Base-by-base conservation (phyloP, 2,888 invertebrate genomes). In the Melanostoma scalare region DNA sequence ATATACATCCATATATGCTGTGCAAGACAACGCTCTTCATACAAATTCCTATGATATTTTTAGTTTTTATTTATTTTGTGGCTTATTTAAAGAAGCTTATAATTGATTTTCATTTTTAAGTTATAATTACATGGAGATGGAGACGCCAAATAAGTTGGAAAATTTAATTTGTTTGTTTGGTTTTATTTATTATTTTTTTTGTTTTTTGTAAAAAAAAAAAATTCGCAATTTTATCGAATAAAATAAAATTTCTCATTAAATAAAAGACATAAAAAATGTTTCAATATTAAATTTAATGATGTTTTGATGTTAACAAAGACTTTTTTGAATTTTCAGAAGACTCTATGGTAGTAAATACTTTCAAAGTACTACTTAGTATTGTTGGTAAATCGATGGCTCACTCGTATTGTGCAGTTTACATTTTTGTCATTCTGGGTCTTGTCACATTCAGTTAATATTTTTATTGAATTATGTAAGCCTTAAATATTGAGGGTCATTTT, bases 131-230 rank as follows among this genome's bases (percentile, higher is more conserved):
- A 35, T n/a, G 30, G 40, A 30, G 2, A 35, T 73, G 5, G 48
- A 40, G n/a, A 9, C 61, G 42, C 40, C 36, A 67, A 61, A 58
- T 40, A 46, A 46, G 0, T 61, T 61, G 10, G n/a, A 36, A 33
- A 56, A 20, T 61, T 61, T 38, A 60, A 60, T 63, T 63, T 56
- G 56, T 67, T 81, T 72, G 58, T 67, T 76, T 81, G 76, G 10
- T 46, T 76, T 76, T 65, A 40, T 72, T 52, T 80, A 73, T 56
- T 52, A 30, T 53, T 65, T 52, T 74, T 38, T 69, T 71, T 72
- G 81, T 72, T 74, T 86, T 75, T 80, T 74, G 74, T 81, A 85
- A 85, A 81, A 82, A 82, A 80, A 78, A 68, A 74, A 68, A 56
- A 68, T 68, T 78, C 63, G 78, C 61, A 58, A 6, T 56, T 46